Evolutionary conservation across 2,797 vertebrate genomes (phyloP).

Genomic region (Iguana delicatissima): DNA sequence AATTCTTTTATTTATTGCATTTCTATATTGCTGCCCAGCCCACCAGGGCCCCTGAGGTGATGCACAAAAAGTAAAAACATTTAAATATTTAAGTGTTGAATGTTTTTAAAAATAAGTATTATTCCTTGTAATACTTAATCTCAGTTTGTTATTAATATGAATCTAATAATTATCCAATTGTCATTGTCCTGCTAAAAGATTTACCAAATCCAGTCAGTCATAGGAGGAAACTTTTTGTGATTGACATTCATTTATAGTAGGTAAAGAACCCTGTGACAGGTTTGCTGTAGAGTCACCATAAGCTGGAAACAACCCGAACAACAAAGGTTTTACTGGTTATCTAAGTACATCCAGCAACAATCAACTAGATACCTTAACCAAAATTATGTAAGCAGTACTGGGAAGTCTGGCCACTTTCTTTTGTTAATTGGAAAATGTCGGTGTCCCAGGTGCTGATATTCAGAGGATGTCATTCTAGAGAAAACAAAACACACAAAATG

Average conservation of each 20-base stretch:
- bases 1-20: too few relatives aligned
- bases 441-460: background rate
- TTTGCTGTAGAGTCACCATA: too few relatives aligned
- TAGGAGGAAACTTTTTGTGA: background rate
- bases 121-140: too few relatives aligned
- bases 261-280: background rate
- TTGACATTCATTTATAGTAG: background rate
- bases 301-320: too few relatives aligned
- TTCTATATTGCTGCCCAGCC: too few relatives aligned
- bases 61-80: background rate
- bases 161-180: background rate
- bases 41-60: background rate
- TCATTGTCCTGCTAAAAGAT: slow-evolving; percentile 11
- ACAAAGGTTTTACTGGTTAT: background rate
- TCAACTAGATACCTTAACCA: background rate
- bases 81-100: too few relatives aligned
- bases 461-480: background rate
- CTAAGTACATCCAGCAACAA: background rate
- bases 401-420: background rate
- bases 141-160: background rate
- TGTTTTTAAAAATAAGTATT: too few relatives aligned
- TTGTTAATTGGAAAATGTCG: background rate
- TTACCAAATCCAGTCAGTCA: background rate
- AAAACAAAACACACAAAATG: background rate
- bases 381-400: accelerated